Evolutionary conservation across 2,113 vertebrate species (phyloP).

Genomic region (Centropus bengalensis): DNA sequence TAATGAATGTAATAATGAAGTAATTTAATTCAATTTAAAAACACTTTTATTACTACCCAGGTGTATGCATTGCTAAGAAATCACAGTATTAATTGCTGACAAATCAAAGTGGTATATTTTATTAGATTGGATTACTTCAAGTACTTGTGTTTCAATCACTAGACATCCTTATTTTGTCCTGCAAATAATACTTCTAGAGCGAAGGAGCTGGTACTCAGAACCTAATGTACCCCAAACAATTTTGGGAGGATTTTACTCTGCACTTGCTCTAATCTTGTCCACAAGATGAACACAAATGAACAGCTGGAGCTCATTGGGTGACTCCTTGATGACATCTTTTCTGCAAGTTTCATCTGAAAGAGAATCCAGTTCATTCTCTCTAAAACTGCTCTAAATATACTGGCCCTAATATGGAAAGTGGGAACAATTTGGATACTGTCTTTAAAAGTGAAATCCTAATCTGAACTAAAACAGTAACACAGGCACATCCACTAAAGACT

Average conservation of each 20-base stretch:
- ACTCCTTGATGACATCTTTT: not conserved
- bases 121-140: not conserved
- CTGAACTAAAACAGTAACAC: not conserved
- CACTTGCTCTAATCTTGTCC: not conserved
- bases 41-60: constrained; percentile 43
- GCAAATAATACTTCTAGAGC: not conserved
- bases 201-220: not conserved
- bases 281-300: not conserved
- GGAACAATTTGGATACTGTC: not conserved
- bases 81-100: not conserved
- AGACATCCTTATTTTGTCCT: not conserved
- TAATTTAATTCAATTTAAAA: constrained; percentile 50
- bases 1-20: constrained; percentile 44
- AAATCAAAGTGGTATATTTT: too few relatives aligned
- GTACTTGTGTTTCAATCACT: not conserved
- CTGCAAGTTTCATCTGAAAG: not conserved
- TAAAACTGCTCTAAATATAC: not conserved
- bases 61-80: not conserved
- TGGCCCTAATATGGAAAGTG: not conserved
- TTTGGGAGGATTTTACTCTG: not conserved
- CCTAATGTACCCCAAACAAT: not conserved
- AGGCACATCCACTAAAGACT: not conserved
- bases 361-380: not conserved
- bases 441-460: not conserved
- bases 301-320: not conserved